phyloP scores from a whole-genome alignment of 2,113 vertebrate genomes.

The Plotosus lineatus region DNA sequence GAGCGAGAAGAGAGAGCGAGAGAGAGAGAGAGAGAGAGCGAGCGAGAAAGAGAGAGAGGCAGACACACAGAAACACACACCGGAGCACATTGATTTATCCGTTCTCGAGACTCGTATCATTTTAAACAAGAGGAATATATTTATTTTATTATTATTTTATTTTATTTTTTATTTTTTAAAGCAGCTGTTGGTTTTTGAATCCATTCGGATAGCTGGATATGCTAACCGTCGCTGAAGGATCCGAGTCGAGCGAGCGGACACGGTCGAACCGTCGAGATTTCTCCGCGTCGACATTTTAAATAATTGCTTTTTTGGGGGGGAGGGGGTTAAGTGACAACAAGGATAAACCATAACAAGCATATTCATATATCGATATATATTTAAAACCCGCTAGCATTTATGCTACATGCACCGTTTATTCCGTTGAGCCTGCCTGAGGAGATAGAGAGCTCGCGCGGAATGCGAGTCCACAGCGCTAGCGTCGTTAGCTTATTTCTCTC shows the following conservation, averaged over 20 bases:
- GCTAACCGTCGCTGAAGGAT: slow-evolving; percentile 32
- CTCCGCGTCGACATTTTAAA: slow-evolving; percentile 32
- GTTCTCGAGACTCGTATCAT: not conserved
- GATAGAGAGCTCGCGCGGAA: not conserved
- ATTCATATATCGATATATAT: not conserved
- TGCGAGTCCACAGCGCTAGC: slow-evolving; percentile 22
- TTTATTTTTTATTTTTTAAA: no score
- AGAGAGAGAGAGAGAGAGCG: not conserved
- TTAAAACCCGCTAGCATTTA: not conserved
- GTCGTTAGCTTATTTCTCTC: slow-evolving; percentile 17
- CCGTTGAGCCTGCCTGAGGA: no score
- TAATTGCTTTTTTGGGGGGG: no score
- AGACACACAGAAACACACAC: not conserved
- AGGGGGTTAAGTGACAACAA: not conserved
- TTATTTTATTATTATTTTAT: not conserved
- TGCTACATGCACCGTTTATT: not conserved
- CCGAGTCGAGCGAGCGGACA: slow-evolving; percentile 22
- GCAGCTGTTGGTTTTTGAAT: not conserved
- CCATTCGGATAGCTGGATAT: slow-evolving; percentile 33
- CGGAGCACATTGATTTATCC: not conserved
- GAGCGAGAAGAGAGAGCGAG: not conserved
- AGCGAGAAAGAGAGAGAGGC: not conserved
- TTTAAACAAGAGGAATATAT: slow-evolving; percentile 23
- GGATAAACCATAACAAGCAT: not conserved
- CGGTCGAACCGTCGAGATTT: slow-evolving; percentile 28